Percentiles rank a stretch among this genome's conserved stretches.
Evolutionary conservation across 1,140 invertebrate species (phyloP).

Genomic region (Drosophila neocordata): DNA sequence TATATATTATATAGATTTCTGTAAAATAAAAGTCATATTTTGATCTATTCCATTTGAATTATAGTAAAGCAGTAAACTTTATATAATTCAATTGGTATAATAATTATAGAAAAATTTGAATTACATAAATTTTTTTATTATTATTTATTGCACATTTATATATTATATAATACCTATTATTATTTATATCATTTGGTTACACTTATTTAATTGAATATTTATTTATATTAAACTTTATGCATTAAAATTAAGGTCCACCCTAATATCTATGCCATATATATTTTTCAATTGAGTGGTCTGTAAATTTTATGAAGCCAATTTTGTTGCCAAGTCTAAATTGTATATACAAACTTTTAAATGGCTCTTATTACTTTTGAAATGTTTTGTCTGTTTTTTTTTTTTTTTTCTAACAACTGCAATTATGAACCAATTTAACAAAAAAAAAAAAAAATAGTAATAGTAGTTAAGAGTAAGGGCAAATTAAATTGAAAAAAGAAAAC

Average conservation of each 20-base stretch:
- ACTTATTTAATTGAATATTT: too few species aligned
- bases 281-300: background rate
- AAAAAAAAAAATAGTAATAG: background rate
- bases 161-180: too few species aligned
- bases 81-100: too few species aligned
- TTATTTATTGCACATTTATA: too few species aligned
- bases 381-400: background rate
- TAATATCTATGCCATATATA: background rate
- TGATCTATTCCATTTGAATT: too few species aligned
- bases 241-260: background rate
- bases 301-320: background rate
- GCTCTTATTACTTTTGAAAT: conserved; percentile 1
- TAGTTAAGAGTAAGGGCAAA: background rate
- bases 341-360: conserved; percentile 4
- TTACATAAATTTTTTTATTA: too few species aligned
- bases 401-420: conserved; percentile 1
- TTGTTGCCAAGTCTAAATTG: background rate
- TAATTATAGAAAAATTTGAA: too few species aligned
- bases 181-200: too few species aligned
- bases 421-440: background rate
- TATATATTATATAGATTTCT: too few species aligned
- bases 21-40: too few species aligned
- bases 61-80: too few species aligned
- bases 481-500: background rate
- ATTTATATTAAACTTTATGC: background rate